Base-by-base conservation (phyloP, 2,888 invertebrate genomes). In the Sericinus montela region DNA sequence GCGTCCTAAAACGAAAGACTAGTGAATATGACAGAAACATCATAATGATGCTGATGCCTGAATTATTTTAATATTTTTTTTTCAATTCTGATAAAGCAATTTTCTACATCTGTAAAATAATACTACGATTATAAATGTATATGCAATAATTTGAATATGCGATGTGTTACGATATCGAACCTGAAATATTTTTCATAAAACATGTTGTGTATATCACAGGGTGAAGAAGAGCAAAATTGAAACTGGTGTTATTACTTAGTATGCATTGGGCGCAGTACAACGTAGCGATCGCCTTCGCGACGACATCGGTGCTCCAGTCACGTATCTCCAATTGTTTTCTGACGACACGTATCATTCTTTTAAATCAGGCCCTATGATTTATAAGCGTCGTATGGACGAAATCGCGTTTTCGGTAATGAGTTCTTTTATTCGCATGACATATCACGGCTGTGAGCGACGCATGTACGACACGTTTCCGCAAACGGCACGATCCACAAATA, bases 261-360 rank as follows among this genome's bases (percentile, higher is more conserved):
- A 87, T 87, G 87, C 87, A 87, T 87, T 85, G 87, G 67, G 79
- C 75, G 78, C 59, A 69, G 49, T 43, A 71, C 75, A 77, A 71
- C 74, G 75, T 72, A 63, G 75, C 80, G 80, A 84, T 80, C 81
- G 78, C 69, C 72, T 56, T 11, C 69, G 65, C 72, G 64, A 60
- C 71, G 70, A 63, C 72, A 75, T 75, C 80, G 68, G 65, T 59
- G 72, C 74, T 69, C 73, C 67, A 69, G 75, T 82, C 87, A 87
- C 87, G 87, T 86, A 73, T 72, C 69, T 70, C 80, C 84, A 85
- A 87, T 87, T 87, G 87, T 86, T 87, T 87, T 85, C 85, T 85
- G 86, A 87, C 80, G 86, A 84, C 84, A 75, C 77, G 84, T 81
- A 84, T 86, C 84, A 85, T 84, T 85, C 81, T 79, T 84, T 82